Evolutionary conservation across 2,888 invertebrate species (phyloP).

Genomic region (Thymelicus lineola): DNA sequence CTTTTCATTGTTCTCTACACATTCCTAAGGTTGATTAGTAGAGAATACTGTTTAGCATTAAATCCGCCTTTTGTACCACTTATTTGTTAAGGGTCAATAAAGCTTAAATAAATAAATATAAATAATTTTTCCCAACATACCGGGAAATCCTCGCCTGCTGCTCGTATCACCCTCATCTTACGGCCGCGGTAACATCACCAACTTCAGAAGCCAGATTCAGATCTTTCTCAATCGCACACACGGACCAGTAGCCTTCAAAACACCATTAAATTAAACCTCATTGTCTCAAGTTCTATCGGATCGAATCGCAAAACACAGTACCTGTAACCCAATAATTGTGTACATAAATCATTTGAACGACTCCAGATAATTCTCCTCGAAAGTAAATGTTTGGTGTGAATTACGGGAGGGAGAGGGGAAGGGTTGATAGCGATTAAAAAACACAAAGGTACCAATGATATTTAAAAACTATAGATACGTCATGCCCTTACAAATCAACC

Average conservation of each 20-base stretch:
- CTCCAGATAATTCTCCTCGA: slow-evolving; percentile 82
- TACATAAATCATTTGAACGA: slow-evolving; percentile 85
- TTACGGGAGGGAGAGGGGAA: slow-evolving; percentile 38
- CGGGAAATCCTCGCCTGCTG: not conserved
- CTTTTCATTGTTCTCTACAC: no score
- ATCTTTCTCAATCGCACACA: slow-evolving; percentile 37
- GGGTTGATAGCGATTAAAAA: not conserved
- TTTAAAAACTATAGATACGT: no score
- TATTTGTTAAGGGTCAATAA: no score
- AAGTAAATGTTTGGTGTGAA: slow-evolving; percentile 60
- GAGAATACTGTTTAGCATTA: no score
- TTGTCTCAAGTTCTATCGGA: slow-evolving; percentile 80
- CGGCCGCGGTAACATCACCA: slow-evolving; percentile 20
- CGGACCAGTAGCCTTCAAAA: slow-evolving; percentile 50
- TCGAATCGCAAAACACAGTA: slow-evolving; percentile 81
- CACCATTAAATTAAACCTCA: slow-evolving; percentile 77
- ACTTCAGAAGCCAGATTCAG: slow-evolving; percentile 36
- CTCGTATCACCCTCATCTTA: not conserved
- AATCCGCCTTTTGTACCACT: no score
- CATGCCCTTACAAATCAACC: no score
- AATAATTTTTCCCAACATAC: no score
- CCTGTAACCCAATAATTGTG: slow-evolving; percentile 85
- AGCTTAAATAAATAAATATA: no score
- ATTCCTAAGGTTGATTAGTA: no score
- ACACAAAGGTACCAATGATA: not conserved